A percentile compares a stretch with the other conserved stretches of the same genome.
Evolutionary conservation across 2,888 invertebrate genomes (phyloP).

Genomic region (Rotaria magnacalcarata): DNA sequence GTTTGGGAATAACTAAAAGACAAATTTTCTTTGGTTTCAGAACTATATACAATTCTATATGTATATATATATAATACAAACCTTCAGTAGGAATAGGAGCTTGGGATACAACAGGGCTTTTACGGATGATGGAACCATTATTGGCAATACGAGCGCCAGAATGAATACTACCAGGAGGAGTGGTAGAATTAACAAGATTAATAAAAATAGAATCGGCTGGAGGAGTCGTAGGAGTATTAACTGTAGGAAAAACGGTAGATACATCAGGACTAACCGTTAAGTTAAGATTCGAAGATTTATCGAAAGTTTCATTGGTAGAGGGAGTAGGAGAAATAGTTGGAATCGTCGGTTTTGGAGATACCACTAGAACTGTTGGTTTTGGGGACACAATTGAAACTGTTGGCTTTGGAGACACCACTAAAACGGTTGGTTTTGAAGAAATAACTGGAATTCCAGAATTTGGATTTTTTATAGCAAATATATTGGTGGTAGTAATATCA

Average conservation of each 20-base stretch:
- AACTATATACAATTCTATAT: background rate
- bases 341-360: no score
- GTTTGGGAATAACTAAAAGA: background rate
- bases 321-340: background rate
- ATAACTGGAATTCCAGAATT: background rate
- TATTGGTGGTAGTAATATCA: background rate
- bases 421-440: no score
- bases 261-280: background rate
- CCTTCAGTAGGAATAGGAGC: background rate
- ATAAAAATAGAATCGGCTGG: no score
- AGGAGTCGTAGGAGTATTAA: background rate
- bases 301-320: background rate
- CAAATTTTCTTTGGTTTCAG: background rate
- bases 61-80: background rate
- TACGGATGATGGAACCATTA: no score
- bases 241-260: background rate
- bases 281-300: background rate
- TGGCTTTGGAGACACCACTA: no score
- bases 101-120: no score
- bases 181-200: no score
- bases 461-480: background rate
- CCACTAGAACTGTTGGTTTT: no score
- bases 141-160: no score
- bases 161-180: no score
- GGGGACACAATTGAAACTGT: no score